These are phyloP conservation scores for Eulemur mongoz DNA, from an alignment of 2,797 vertebrate genomes.

Conservation along the genomic window DNA sequence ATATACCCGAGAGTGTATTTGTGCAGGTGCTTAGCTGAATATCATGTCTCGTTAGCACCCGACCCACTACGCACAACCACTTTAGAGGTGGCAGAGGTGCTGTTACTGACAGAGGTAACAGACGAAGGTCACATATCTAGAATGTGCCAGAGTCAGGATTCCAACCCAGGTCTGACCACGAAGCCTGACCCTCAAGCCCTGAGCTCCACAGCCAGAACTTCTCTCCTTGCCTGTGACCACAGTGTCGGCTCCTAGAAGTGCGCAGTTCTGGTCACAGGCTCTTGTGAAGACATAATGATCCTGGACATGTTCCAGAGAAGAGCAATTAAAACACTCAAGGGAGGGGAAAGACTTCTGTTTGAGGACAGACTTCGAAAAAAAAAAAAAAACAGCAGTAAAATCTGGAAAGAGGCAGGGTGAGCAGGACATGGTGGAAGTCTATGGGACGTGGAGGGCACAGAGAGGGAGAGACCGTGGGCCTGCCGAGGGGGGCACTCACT, in stretches of 20 bases:
- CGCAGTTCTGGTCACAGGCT: neutral
- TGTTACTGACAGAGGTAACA: neutral
- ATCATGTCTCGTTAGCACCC: neutral
- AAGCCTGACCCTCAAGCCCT: neutral
- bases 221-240: neutral
- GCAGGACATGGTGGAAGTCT: neutral
- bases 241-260: neutral
- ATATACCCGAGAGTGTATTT: accelerated
- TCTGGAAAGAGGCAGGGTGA: neutral
- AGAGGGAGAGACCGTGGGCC: neutral
- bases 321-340: slow-evolving; percentile 29
- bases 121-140: neutral
- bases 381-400: neutral
- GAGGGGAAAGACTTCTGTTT: slow-evolving; percentile 58
- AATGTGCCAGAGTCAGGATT: neutral
- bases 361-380: slow-evolving; percentile 41
- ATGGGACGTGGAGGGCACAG: accelerated
- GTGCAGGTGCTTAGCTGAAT: neutral
- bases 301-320: slow-evolving; percentile 49
- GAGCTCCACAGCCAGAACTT: neutral
- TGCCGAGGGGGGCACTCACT: slow-evolving; percentile 34
- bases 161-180: neutral
- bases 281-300: slow-evolving; percentile 3
- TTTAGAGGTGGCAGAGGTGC: neutral
- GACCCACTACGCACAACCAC: too few relatives aligned